A percentile compares a stretch with the other conserved stretches of the same genome.
phyloP scores from a whole-genome alignment of 2,797 vertebrate species.

The Fratercula arctica region DNA sequence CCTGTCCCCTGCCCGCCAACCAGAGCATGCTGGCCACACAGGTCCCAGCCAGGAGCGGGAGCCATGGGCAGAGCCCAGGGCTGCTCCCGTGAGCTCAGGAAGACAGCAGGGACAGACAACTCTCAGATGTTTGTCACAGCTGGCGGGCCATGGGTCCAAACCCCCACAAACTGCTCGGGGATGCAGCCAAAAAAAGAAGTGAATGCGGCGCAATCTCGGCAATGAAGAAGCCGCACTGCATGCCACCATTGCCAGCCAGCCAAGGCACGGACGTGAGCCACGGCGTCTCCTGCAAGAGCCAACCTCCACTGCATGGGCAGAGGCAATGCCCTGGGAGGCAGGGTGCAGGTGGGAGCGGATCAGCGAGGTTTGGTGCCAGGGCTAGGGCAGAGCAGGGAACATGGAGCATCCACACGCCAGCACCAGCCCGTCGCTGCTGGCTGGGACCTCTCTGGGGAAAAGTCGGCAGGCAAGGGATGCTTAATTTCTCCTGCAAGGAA shows the following conservation, averaged over 20 bases:
- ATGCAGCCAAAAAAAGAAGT: neutral
- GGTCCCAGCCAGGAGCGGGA: neutral
- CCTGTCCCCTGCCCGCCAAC: neutral
- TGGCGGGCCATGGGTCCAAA: rapidly evolving
- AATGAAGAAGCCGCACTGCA: rapidly evolving
- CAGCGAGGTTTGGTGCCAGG: neutral
- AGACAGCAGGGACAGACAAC: neutral
- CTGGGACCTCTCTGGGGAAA: neutral
- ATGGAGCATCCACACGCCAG: rapidly evolving
- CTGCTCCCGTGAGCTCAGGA: neutral
- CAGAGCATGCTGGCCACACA: rapidly evolving
- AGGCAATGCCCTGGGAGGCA: neutral
- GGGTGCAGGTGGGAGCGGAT: neutral
- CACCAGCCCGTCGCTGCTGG: neutral
- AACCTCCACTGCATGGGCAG: rapidly evolving
- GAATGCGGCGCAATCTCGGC: rapidly evolving
- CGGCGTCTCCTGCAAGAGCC: neutral
- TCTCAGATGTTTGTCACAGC: rapidly evolving
- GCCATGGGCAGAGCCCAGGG: rapidly evolving
- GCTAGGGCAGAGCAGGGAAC: rapidly evolving
- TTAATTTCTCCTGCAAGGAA: neutral
- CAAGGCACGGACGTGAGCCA: neutral
- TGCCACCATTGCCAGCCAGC: neutral
- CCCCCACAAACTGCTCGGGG: too few relatives aligned
- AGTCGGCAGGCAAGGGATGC: rapidly evolving